Evolutionary conservation across 2,888 invertebrate species (phyloP).

Genomic region (Hypolimnas misippus): DNA sequence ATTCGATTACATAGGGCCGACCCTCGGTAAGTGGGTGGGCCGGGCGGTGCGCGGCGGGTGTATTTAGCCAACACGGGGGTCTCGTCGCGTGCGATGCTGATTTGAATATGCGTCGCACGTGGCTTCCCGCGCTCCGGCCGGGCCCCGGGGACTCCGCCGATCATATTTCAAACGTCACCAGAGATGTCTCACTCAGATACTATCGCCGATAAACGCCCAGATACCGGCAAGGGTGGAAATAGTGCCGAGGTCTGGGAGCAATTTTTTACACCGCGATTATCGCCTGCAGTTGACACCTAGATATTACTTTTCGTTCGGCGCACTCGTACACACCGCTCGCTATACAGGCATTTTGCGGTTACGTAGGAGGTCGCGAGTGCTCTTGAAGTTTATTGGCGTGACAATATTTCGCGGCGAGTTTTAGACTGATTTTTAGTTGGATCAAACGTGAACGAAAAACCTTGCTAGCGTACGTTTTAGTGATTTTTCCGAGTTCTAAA

Average conservation of each 20-base stretch:
- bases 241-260: slow-evolving; percentile 66
- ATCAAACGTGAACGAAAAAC: not conserved
- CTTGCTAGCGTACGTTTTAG: not conserved
- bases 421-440: slow-evolving; percentile 13
- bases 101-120: slow-evolving; percentile 84
- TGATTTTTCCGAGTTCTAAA: not conserved
- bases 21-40: slow-evolving; percentile 74
- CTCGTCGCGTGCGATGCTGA: slow-evolving; percentile 80
- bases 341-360: slow-evolving; percentile 65
- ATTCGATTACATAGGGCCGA: slow-evolving; percentile 84
- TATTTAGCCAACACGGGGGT: slow-evolving; percentile 84
- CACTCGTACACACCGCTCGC: slow-evolving; percentile 42
- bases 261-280: slow-evolving; percentile 82
- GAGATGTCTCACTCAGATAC: slow-evolving; percentile 84
- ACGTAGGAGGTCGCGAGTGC: slow-evolving; percentile 55
- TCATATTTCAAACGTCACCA: slow-evolving; percentile 84
- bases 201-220: slow-evolving; percentile 81
- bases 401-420: slow-evolving; percentile 55
- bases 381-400: slow-evolving; percentile 72
- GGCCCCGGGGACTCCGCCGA: slow-evolving; percentile 76
- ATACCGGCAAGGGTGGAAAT: slow-evolving; percentile 78
- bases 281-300: slow-evolving; percentile 83
- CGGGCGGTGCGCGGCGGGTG: slow-evolving; percentile 63
- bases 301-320: slow-evolving; percentile 77
- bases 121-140: slow-evolving; percentile 62